A percentile compares a stretch with the other conserved stretches of the same genome.
Conservation (phyloP, 1,140 invertebrate genomes). For the Eumeta japonica region DNA sequence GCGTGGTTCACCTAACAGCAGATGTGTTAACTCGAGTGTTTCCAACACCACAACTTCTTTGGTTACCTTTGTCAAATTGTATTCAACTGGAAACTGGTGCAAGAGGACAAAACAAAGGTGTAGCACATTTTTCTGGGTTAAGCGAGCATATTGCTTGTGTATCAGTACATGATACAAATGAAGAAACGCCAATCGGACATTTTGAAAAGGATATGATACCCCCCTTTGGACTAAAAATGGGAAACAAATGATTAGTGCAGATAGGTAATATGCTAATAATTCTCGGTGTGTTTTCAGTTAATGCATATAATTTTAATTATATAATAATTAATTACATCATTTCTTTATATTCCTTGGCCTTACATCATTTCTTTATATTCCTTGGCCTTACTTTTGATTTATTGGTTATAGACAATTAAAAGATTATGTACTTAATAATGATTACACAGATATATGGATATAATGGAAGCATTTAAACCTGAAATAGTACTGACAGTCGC, state of each 20-base stretch:
- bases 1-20: conserved; percentile 40
- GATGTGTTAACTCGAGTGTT: conserved; percentile 40
- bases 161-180: conserved; percentile 33
- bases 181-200: conserved; percentile 58
- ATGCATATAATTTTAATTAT: not conserved
- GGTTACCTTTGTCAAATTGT: conserved; percentile 39
- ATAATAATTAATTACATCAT: no score
- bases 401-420: conserved; percentile 4
- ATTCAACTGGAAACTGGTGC: conserved; percentile 33
- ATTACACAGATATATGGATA: conserved; percentile 67
- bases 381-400: no score
- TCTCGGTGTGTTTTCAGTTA: not conserved
- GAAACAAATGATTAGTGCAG: conserved; percentile 62
- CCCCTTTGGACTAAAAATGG: conserved; percentile 74
- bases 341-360: no score
- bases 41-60: conserved; percentile 28
- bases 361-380: no score
- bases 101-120: conserved; percentile 33
- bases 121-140: conserved; percentile 39
- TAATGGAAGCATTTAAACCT: conserved; percentile 74
- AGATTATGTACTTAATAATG: conserved; percentile 9
- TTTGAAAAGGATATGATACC: conserved; percentile 65
- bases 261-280: conserved; percentile 33
- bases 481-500: conserved; percentile 76
- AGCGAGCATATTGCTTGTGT: conserved; percentile 28